phyloP scores from a whole-genome alignment of 1,140 invertebrate species.

The Zelostemma sp. region DNA sequence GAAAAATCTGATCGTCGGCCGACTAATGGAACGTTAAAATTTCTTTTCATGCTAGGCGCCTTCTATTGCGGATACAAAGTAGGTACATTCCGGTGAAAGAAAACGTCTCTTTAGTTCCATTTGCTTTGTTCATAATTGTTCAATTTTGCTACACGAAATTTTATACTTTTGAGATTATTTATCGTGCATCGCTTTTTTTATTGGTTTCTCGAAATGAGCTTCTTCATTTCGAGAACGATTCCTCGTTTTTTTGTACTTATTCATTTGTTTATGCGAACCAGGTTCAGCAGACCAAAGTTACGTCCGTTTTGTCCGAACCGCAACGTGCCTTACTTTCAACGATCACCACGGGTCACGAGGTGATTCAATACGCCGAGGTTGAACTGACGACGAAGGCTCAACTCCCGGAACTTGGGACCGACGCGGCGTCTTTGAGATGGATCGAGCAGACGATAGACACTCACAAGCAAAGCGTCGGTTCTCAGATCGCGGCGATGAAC shows the following conservation, averaged over 20 bases:
- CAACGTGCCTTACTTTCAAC: constrained; percentile 92
- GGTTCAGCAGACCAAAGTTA: constrained; percentile 89
- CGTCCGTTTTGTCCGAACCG: constrained; percentile 86
- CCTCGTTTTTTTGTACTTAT: no score
- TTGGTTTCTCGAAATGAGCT: constrained; percentile 17
- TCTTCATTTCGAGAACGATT: neutral
- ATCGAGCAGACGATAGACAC: constrained; percentile 94
- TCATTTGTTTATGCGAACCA: no score
- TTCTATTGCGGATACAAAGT: constrained; percentile 71
- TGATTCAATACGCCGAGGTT: constrained; percentile 88
- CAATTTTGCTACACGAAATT: no score
- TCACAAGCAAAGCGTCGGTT: constrained; percentile 95
- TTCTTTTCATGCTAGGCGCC: constrained; percentile 69
- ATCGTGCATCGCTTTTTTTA: no score
- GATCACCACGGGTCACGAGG: constrained; percentile 87
- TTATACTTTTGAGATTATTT: no score
- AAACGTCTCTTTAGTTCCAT: constrained; percentile 40
- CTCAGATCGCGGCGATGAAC: constrained; percentile 98
- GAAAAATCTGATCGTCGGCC: constrained; percentile 25
- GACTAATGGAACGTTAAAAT: constrained; percentile 62
- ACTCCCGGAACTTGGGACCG: constrained; percentile 86
- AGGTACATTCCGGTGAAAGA: constrained; percentile 63
- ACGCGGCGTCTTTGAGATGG: constrained; percentile 90
- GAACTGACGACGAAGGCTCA: constrained; percentile 81
- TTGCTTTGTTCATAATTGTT: constrained; percentile 41